Conservation (phyloP, 2,888 invertebrate species). For the Apamea crenata region DNA sequence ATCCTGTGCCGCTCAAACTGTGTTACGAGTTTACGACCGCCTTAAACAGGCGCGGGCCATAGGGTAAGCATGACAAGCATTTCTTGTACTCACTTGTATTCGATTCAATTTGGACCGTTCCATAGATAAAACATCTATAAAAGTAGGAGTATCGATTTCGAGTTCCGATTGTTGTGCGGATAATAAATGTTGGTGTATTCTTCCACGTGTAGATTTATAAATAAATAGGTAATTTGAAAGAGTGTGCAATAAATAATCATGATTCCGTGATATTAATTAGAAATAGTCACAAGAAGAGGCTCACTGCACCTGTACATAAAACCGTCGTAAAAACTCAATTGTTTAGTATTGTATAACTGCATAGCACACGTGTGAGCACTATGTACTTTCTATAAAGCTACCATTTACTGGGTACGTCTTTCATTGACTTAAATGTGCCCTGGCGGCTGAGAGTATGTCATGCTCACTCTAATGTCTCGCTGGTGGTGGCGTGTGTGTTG, state of each 20-base stretch:
- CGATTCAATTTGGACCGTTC: conserved; percentile 57
- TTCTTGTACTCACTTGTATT: conserved; percentile 63
- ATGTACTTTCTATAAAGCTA: too few relatives aligned
- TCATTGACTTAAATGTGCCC: too few relatives aligned
- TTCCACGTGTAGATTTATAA: conserved; percentile 10
- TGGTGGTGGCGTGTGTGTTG: too few relatives aligned
- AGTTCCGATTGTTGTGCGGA: conserved; percentile 41
- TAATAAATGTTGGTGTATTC: conserved; percentile 22
- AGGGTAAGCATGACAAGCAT: conserved; percentile 68
- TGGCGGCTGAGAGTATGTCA: too few relatives aligned
- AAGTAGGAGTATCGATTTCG: conserved; percentile 56
- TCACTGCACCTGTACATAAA: neutral
- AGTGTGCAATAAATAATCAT: neutral
- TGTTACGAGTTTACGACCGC: conserved; percentile 81
- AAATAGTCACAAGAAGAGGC: neutral
- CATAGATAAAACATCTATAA: conserved; percentile 49
- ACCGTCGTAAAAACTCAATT: too few relatives aligned
- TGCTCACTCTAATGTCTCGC: too few relatives aligned
- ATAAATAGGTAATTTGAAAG: too few relatives aligned
- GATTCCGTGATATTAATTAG: neutral
- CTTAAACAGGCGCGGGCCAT: conserved; percentile 76
- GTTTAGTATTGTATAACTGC: too few relatives aligned
- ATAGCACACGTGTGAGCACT: too few relatives aligned
- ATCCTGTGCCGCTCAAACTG: conserved; percentile 83
- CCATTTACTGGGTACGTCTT: too few relatives aligned